phyloP scores from a whole-genome alignment of 2,888 invertebrate species.

The Cheilosia scutellata region DNA sequence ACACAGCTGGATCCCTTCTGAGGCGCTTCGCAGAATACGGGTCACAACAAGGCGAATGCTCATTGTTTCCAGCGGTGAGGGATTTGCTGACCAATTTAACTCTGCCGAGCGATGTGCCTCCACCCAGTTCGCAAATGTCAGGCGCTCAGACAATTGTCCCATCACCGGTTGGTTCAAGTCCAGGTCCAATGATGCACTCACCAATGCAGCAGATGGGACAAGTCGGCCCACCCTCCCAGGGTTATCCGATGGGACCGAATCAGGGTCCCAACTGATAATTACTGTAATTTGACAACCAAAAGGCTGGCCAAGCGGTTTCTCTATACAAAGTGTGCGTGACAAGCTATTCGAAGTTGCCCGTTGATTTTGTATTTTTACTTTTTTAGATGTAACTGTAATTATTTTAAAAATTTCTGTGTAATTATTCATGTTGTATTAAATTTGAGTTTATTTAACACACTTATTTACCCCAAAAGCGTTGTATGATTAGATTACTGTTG shows the following conservation, averaged over 20 bases:
- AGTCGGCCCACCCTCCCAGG: conserved; percentile 81
- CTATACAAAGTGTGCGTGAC: conserved; percentile 23
- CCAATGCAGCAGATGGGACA: conserved; percentile 85
- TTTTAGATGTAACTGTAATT: conserved; percentile 52
- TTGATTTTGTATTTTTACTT: conserved; percentile 21
- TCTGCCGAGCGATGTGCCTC: conserved; percentile 91
- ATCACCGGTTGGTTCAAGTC: conserved; percentile 84
- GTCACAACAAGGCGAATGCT: conserved; percentile 92
- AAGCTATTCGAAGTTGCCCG: conserved; percentile 16
- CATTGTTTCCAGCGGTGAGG: conserved; percentile 95
- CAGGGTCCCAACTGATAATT: conserved; percentile 79
- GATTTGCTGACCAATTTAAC: conserved; percentile 94
- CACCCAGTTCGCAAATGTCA: conserved; percentile 83
- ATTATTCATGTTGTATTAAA: conserved; percentile 56
- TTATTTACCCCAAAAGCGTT: conserved; percentile 47
- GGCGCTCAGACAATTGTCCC: conserved; percentile 83
- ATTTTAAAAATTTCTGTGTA: conserved; percentile 48
- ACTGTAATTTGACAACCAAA: conserved; percentile 51
- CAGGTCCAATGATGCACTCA: conserved; percentile 86
- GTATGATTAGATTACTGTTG: not conserved
- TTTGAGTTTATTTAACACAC: conserved; percentile 64
- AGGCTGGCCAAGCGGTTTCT: conserved; percentile 68
- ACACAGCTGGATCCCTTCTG: conserved; percentile 87
- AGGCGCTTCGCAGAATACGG: conserved; percentile 91
- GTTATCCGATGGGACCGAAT: conserved; percentile 81